Evolutionary conservation across 2,888 invertebrate species (phyloP), one percentile per base, ranked within the genome.

Genomic region (Cryptus viduatorius): DNA sequence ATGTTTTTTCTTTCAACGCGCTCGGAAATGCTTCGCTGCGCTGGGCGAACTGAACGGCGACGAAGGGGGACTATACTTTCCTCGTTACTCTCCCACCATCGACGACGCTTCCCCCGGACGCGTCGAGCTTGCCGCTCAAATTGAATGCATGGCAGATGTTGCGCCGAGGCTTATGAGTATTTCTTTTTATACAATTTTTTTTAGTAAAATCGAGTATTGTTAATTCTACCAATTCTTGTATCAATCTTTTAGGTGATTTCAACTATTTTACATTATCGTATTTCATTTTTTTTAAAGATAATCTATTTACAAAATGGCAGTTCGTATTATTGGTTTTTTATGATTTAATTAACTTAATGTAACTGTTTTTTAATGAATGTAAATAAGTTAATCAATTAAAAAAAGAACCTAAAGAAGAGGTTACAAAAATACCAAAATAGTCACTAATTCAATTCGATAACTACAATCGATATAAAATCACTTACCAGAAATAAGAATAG

Each of bases 21-120:
- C 29, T 29, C 29, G 53, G 71, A 71, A 71, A 56, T 53, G 37
- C 16, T 37, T 16, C 19, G 71, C 37, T 14, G 53, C 71, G 71
- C 71, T 53, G 37, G 8, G 56, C 71, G 16, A 61, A 8, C 61
- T 14, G 29, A 61, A 61, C 61, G 61, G 61, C 61, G 14, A 29
- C 14, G 61, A 61, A 14, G 29, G 31, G 29, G n/a, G 31, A 61
- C 56, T 61, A 31, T 14, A 4, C 7, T n/a, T 31, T 61, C 61
- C 37, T 10, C 19, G 12, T 14, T 24, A 29, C 4, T 14, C 29
- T 4, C 24, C 59, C 19, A 19, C 56, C 56, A 53, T 8, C 59
- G 24, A 8, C 61, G 31, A 14, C n/a, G 31, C 24, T 24, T 24
- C 24, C 24, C 24, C 24, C 19, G 19, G 56, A 10, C 56, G 24